These are phyloP conservation scores for Myiotriccus ornatus DNA, from an alignment of 2,797 vertebrate species.

Conservation along the genomic window DNA sequence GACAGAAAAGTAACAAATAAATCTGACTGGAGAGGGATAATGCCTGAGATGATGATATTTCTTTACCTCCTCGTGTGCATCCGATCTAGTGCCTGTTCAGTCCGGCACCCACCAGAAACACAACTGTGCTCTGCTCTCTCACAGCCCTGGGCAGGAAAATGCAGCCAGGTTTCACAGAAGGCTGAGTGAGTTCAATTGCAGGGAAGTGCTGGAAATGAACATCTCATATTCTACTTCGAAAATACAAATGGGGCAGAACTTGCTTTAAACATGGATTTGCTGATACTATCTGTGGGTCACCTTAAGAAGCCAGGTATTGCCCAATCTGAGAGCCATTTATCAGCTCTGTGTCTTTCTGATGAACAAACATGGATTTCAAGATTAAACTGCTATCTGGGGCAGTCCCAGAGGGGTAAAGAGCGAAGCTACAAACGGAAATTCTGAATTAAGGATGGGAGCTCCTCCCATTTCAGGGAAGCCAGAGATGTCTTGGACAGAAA, in stretches of 20 bases:
- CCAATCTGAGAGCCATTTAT: neutral
- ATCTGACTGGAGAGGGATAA: conserved; percentile 30
- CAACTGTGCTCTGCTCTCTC: neutral
- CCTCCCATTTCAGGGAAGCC: neutral
- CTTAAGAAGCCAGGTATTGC: neutral
- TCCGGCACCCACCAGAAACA: conserved; percentile 3
- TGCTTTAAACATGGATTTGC: conserved; percentile 1
- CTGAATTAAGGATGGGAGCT: neutral
- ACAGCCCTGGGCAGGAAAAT: neutral
- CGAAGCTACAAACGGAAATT: neutral
- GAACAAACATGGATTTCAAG: neutral
- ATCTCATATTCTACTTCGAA: neutral
- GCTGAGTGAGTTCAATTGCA: neutral
- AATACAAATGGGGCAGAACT: neutral
- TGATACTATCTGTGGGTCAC: conserved; percentile 2
- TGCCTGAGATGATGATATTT: neutral
- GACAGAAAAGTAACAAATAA: conserved; percentile 57
- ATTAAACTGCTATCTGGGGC: conserved; percentile 12
- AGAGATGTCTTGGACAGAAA: neutral
- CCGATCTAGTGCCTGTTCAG: neutral
- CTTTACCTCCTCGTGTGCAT: neutral
- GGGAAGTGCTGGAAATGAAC: neutral
- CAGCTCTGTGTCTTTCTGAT: neutral
- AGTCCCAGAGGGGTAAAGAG: neutral
- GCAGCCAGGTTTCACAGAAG: neutral